phyloP scores from a whole-genome alignment of 2,797 vertebrate genomes.

The Eulemur albifrons region DNA sequence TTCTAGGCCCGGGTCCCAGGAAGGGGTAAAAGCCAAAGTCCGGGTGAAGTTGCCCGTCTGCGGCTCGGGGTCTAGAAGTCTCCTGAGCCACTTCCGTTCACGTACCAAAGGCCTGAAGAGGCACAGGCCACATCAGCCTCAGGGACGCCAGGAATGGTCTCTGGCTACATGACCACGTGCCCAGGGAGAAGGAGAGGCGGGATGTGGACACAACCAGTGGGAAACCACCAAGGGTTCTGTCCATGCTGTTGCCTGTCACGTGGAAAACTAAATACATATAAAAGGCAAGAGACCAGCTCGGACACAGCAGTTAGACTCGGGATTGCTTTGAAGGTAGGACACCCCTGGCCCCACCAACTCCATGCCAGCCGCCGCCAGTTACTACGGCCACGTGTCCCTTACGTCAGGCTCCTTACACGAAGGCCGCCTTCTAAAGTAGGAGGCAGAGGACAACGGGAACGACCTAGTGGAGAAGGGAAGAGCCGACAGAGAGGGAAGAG shows the following conservation, averaged over 20 bases:
- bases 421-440: not conserved
- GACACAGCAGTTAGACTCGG: not conserved
- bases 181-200: not conserved
- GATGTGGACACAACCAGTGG: not conserved
- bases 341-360: not conserved
- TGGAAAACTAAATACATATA: not conserved
- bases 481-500: not conserved
- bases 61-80: not conserved
- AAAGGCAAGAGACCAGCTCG: not conserved
- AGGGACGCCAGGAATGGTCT: not conserved
- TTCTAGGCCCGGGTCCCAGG: not conserved
- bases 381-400: accelerated
- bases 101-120: not conserved
- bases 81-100: not conserved
- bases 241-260: accelerated
- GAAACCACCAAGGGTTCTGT: not conserved
- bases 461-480: not conserved
- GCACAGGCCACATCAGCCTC: accelerated
- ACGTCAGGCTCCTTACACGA: not conserved
- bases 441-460: not conserved
- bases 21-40: too few species aligned
- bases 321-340: not conserved
- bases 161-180: not conserved
- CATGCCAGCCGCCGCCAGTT: accelerated
- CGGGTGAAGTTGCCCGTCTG: accelerated